Evolutionary conservation across 1,140 invertebrate species (phyloP), one percentile per base, ranked within the genome.

Genomic region (Centruroides sculpturatus): DNA sequence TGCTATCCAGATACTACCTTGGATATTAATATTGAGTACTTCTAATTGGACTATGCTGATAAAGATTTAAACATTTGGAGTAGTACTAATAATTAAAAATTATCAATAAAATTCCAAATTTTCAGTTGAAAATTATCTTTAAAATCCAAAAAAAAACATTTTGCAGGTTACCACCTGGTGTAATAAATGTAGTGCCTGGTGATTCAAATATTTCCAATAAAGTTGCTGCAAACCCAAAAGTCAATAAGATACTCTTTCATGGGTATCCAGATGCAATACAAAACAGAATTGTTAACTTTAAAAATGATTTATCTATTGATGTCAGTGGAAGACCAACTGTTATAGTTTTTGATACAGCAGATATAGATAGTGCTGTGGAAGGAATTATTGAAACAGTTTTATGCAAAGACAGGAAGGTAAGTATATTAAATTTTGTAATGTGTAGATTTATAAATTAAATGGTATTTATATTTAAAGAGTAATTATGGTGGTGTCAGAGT

Each of bases 281-380:
- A 8, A 54, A 41, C 34, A 9, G 9, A 12, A n/a, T 41, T 23
- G 11, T 12, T 11, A 12, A 7, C 9, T 41, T 23, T 10, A 34
- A 5, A 55, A 53, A 55, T 13, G 50, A 11, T 59, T 11, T 59
- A 55, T 71, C 70, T 6, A 59, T 75, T 64, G 74, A 77, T 65
- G 63, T 78, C 13, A 71, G 73, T 53, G 75, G 76, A 48, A 78
- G 78, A 64, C 75, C 74, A 47, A 72, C 76, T 5, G 75, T 80
- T 55, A 70, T 81, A 55, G 73, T 83, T 57, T 81, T 79, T 72
- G 80, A 82, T 57, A 71, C 72, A 55, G 76, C 79, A 34, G 81
- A 83, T 72, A 61, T 82, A 47, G 79, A 82, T 73, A 80, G 79
- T 59, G 78, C 80, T 12, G 76, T 78, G 55, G 78, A 82, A 63